A percentile compares a stretch with the other conserved stretches of the same genome.
phyloP scores from a whole-genome alignment of 2,797 vertebrate species.

The Odontamblyopus rebecca region DNA sequence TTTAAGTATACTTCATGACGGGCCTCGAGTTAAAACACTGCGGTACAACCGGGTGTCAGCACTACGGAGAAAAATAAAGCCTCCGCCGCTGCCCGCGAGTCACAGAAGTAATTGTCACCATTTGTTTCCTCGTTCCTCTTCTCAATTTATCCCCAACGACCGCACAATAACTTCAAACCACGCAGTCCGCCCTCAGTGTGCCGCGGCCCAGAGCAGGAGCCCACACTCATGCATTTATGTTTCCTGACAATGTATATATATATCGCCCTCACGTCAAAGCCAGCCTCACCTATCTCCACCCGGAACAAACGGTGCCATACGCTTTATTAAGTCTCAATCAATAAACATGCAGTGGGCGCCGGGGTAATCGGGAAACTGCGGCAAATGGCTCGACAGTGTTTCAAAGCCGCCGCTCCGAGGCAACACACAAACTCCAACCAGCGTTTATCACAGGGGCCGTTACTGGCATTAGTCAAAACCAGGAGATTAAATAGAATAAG shows the following conservation, averaged over 20 bases:
- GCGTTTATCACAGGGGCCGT: conserved; percentile 99
- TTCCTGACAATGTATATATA: conserved; percentile 63
- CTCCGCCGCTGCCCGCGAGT: conserved; percentile 47
- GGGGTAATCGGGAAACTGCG: conserved; percentile 98
- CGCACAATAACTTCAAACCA: conserved; percentile 37
- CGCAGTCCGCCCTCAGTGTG: background rate
- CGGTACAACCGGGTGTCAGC: conserved; percentile 47
- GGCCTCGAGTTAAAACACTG: conserved; percentile 15
- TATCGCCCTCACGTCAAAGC: conserved; percentile 91
- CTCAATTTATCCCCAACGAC: conserved; percentile 49
- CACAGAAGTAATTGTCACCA: conserved; percentile 52
- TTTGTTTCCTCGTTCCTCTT: conserved; percentile 55
- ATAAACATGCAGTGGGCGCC: conserved; percentile 95
- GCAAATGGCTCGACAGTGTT: conserved; percentile 96
- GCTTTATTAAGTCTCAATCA: conserved; percentile 98
- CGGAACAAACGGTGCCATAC: conserved; percentile 76
- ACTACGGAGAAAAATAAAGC: conserved; percentile 48
- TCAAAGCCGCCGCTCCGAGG: conserved; percentile 97
- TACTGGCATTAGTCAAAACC: conserved; percentile 99
- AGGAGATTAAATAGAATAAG: conserved; percentile 99
- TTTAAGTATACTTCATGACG: background rate
- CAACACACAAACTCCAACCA: conserved; percentile 94
- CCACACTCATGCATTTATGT: conserved; percentile 60
- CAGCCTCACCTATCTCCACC: conserved; percentile 80
- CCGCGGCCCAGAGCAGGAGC: conserved; percentile 46